These are phyloP conservation scores for Hystrix cristata DNA, from an alignment of 2,113 vertebrate species.

Conservation along the genomic window DNA sequence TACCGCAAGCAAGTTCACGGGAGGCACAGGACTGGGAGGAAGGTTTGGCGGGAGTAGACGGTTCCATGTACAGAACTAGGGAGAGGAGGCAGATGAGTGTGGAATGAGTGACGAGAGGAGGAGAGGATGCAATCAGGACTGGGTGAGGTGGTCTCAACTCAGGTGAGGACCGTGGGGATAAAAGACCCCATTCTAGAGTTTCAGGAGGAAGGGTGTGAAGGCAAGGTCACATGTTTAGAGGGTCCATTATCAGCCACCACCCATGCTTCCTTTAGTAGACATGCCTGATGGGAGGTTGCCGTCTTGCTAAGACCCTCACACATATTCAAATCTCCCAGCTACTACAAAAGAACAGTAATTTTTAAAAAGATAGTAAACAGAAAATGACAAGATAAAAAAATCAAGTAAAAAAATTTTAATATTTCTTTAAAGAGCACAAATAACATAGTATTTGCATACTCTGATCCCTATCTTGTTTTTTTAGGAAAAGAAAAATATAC, in stretches of 20 bases:
- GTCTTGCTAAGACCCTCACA: neutral
- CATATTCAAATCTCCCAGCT: neutral
- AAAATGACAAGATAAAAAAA: neutral
- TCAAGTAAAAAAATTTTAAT: neutral
- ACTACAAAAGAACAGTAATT: neutral
- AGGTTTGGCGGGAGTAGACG: neutral
- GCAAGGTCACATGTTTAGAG: neutral
- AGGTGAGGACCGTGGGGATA: neutral
- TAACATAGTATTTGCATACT: neutral
- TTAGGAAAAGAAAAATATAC: neutral
- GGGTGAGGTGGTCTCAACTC: neutral
- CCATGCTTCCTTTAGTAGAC: neutral
- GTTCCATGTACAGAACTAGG: neutral
- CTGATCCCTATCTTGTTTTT: neutral
- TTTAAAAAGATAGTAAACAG: neutral
- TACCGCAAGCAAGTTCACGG: neutral
- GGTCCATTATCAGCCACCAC: neutral
- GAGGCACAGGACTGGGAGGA: slow-evolving; percentile 20
- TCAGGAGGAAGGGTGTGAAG: neutral
- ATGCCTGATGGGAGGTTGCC: neutral
- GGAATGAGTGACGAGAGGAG: neutral
- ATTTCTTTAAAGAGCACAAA: neutral
- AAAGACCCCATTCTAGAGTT: neutral
- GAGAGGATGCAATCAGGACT: neutral
- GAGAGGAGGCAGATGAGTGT: neutral